These are phyloP conservation scores for Aldabrachelys gigantea DNA, from an alignment of 2,113 vertebrate species.

Conservation along the genomic window DNA sequence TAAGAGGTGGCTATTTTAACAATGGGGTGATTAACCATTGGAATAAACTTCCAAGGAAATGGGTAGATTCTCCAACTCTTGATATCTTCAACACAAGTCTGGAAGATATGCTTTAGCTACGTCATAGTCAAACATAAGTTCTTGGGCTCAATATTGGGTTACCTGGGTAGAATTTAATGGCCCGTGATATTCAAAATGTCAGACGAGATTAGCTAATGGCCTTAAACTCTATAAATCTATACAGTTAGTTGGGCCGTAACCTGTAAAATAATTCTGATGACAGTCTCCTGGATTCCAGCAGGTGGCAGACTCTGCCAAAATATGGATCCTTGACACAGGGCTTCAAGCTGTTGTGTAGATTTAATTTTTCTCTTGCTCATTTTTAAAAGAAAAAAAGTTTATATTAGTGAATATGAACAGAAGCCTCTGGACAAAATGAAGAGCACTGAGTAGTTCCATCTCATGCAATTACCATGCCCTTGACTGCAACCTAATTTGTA, in stretches of 20 bases:
- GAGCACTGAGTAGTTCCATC: background rate
- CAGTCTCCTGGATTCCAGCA: background rate
- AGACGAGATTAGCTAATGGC: background rate
- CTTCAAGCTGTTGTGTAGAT: no score
- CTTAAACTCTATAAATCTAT: background rate
- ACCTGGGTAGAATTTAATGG: background rate
- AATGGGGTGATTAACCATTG: background rate
- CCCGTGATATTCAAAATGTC: background rate
- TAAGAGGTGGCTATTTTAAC: background rate
- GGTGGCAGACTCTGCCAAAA: constrained; percentile 23
- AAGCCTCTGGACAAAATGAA: background rate
- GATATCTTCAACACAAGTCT: background rate
- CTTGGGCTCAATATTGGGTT: background rate
- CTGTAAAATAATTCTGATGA: background rate
- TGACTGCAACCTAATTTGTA: background rate
- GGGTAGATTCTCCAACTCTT: background rate
- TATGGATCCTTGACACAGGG: background rate
- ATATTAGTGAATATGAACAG: background rate
- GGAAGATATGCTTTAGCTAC: background rate
- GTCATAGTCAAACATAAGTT: background rate
- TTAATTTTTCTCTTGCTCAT: background rate
- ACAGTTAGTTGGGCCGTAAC: background rate
- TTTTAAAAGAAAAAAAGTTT: background rate
- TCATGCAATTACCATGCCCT: background rate
- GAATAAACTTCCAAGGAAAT: background rate